Conservation (phyloP, 1,140 invertebrate genomes). For the Penaeus indicus region DNA sequence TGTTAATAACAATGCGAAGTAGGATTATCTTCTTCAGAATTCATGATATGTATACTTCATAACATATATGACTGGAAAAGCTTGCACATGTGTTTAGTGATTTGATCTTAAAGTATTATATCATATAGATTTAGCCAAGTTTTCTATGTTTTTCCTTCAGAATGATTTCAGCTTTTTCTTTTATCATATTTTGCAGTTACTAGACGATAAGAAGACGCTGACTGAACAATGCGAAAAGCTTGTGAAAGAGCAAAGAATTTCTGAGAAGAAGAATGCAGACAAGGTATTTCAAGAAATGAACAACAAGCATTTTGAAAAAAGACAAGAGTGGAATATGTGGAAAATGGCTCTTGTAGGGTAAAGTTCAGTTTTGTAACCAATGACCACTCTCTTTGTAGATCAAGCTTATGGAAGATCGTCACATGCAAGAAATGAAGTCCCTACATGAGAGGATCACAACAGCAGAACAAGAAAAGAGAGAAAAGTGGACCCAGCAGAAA, state of each 20-base stretch:
- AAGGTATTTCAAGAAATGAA: neutral
- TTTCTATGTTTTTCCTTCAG: too few species aligned
- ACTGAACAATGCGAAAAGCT: conserved; percentile 42
- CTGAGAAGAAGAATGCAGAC: conserved; percentile 24
- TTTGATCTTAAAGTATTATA: too few species aligned
- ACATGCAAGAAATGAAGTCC: conserved; percentile 35
- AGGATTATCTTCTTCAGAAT: too few species aligned
- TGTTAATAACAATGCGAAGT: too few species aligned
- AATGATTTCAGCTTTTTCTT: too few species aligned
- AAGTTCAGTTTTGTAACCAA: neutral
- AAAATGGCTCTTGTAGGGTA: neutral
- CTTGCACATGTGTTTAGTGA: too few species aligned
- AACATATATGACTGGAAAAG: too few species aligned
- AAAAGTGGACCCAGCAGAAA: conserved; percentile 60
- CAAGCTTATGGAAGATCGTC: conserved; percentile 38
- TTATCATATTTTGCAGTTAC: conserved; percentile 2
- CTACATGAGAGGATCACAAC: conserved; percentile 41
- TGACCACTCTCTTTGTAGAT: conserved; percentile 27
- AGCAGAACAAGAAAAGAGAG: conserved; percentile 49
- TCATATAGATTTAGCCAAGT: too few species aligned
- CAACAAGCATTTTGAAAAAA: conserved; percentile 16
- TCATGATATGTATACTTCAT: too few species aligned
- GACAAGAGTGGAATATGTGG: conserved; percentile 23
- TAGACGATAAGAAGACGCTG: conserved; percentile 48
- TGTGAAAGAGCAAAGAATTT: neutral